Evolutionary conservation across 1,140 invertebrate genomes (phyloP).

Genomic region (Hylyphantes graminicola): DNA sequence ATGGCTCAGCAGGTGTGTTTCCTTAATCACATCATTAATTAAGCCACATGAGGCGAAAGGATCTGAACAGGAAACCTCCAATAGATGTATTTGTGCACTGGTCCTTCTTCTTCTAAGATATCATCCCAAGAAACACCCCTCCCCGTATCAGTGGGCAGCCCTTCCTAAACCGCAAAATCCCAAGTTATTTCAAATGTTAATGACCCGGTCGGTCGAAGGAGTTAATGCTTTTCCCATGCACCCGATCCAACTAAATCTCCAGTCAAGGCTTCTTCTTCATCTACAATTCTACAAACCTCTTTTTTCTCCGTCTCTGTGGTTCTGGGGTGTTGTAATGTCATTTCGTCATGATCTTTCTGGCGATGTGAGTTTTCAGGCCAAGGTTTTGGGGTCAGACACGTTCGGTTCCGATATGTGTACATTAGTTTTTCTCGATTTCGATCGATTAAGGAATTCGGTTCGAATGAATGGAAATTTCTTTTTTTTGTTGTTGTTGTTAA

Average conservation of each 20-base stretch:
- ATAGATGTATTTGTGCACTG: too few relatives aligned
- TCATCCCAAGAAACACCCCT: too few relatives aligned
- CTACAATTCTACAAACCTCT: too few relatives aligned
- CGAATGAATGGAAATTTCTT: too few relatives aligned
- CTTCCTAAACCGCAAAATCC: not conserved
- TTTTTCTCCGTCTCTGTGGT: too few relatives aligned
- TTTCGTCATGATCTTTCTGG: not conserved
- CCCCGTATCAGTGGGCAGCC: not conserved
- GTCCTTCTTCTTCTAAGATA: too few relatives aligned
- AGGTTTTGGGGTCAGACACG: constrained; percentile 57
- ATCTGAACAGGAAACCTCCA: too few relatives aligned
- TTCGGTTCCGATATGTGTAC: constrained; percentile 16
- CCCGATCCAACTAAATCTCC: not conserved
- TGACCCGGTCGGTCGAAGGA: constrained; percentile 8
- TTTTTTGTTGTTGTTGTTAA: too few relatives aligned
- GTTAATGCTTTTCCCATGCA: constrained; percentile 9
- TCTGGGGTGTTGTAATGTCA: not conserved
- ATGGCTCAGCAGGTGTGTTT: too few relatives aligned
- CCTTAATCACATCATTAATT: too few relatives aligned
- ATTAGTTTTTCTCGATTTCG: not conserved
- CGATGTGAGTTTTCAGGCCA: constrained; percentile 52
- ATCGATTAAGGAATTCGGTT: too few relatives aligned
- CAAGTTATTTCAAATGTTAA: constrained; percentile 26
- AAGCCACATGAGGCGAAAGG: too few relatives aligned
- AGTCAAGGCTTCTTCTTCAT: not conserved